These are phyloP conservation scores for Calosoma granatense DNA, from an alignment of 1,140 invertebrate genomes.

Conservation along the genomic window DNA sequence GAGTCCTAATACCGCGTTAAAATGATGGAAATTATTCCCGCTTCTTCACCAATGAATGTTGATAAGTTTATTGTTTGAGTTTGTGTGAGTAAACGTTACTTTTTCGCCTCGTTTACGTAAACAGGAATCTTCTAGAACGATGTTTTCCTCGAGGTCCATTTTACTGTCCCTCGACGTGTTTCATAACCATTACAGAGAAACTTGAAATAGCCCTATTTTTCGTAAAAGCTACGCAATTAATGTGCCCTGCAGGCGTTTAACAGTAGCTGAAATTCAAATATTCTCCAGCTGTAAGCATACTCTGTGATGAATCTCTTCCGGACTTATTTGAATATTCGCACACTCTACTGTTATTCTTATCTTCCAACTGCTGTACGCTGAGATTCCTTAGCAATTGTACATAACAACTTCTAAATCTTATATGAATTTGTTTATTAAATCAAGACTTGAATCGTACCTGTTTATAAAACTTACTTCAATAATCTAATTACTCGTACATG, in stretches of 20 bases:
- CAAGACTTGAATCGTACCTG: too few species aligned
- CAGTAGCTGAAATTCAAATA: background rate
- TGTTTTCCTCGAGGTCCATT: background rate
- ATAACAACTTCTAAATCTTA: too few species aligned
- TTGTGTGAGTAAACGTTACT: background rate
- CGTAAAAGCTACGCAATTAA: constrained; percentile 1
- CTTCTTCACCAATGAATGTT: background rate
- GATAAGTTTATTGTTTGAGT: constrained; percentile 9
- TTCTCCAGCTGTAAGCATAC: too few species aligned
- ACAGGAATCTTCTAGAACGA: background rate
- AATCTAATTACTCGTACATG: too few species aligned
- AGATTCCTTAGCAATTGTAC: too few species aligned
- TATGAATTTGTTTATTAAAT: too few species aligned
- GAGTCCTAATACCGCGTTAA: background rate
- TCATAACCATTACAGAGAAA: constrained; percentile 1
- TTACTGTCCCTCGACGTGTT: background rate
- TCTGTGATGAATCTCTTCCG: too few species aligned
- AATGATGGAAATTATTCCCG: constrained; percentile 4
- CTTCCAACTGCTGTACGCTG: too few species aligned
- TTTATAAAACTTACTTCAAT: too few species aligned
- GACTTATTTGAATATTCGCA: too few species aligned
- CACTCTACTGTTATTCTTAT: too few species aligned
- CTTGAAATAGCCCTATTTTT: background rate
- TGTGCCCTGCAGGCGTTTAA: background rate
- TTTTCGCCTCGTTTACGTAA: background rate